Evolutionary conservation across 2,797 vertebrate genomes (phyloP).

Genomic region (Pantherophis vulpinus): DNA sequence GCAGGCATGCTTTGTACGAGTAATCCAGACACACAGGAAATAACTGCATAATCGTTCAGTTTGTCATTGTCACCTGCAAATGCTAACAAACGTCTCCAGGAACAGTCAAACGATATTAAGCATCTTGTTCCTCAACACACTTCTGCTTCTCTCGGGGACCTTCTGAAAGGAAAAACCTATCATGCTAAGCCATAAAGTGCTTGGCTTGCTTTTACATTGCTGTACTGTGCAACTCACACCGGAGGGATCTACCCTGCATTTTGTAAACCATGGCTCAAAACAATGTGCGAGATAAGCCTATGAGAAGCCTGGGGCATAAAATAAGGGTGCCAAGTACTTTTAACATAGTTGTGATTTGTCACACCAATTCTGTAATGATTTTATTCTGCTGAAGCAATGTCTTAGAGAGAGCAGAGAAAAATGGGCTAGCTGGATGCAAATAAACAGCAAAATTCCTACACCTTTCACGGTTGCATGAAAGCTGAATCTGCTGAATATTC

Average conservation of each 20-base stretch:
- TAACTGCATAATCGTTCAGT: neutral
- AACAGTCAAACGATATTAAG: neutral
- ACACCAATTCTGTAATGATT: neutral
- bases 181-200: neutral
- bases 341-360: neutral
- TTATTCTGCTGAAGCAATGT: neutral
- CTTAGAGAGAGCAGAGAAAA: neutral
- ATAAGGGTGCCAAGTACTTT: neutral
- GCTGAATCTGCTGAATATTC: neutral
- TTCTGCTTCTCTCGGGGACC: neutral
- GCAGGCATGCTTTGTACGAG: neutral
- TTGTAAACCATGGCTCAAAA: neutral
- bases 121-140: neutral
- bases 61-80: neutral
- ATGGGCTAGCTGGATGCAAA: neutral
- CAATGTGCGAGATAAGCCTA: neutral
- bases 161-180: neutral
- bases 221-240: neutral
- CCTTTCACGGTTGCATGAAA: neutral
- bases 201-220: neutral
- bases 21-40: neutral
- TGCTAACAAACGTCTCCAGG: neutral
- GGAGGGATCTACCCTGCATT: neutral
- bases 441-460: neutral
- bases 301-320: neutral